Evolutionary conservation across 2,888 invertebrate species (phyloP).

Genomic region (Eupeodes latifasciatus): DNA sequence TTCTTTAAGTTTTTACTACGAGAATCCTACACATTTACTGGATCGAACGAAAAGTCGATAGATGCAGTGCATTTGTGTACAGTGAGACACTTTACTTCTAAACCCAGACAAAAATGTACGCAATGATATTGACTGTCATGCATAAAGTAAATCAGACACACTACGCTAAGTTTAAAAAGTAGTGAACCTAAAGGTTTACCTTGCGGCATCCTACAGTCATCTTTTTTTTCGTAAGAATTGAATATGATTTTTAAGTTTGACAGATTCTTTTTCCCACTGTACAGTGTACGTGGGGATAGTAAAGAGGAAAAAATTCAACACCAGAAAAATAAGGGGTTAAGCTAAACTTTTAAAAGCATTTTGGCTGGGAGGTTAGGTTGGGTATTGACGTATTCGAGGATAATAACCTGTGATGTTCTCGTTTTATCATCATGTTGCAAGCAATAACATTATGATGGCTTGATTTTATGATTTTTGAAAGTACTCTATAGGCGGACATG

Average conservation of each 20-base stretch:
- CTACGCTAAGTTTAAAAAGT: too few species aligned
- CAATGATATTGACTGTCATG: too few species aligned
- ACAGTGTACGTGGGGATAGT: too few species aligned
- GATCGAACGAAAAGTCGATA: background rate
- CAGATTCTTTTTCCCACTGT: background rate
- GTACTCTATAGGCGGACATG: slow-evolving; percentile 14
- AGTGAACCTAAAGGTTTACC: too few species aligned
- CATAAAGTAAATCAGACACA: too few species aligned
- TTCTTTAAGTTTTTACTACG: background rate
- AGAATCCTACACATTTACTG: background rate
- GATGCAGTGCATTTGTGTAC: background rate
- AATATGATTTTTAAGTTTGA: too few species aligned
- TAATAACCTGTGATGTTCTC: background rate
- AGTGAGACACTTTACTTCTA: background rate
- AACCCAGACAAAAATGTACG: background rate
- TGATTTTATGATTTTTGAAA: slow-evolving; percentile 27
- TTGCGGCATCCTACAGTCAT: too few species aligned
- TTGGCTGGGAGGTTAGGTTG: background rate
- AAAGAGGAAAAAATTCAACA: background rate
- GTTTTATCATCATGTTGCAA: slow-evolving; percentile 24
- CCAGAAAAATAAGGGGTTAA: background rate
- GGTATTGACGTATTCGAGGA: background rate
- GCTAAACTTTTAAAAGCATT: background rate
- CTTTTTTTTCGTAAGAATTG: too few species aligned
- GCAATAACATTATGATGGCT: slow-evolving; percentile 18